phyloP scores from a whole-genome alignment of 35 echinoderm and acorn worm species.

The Strongylocentrotus purpuratus region DNA sequence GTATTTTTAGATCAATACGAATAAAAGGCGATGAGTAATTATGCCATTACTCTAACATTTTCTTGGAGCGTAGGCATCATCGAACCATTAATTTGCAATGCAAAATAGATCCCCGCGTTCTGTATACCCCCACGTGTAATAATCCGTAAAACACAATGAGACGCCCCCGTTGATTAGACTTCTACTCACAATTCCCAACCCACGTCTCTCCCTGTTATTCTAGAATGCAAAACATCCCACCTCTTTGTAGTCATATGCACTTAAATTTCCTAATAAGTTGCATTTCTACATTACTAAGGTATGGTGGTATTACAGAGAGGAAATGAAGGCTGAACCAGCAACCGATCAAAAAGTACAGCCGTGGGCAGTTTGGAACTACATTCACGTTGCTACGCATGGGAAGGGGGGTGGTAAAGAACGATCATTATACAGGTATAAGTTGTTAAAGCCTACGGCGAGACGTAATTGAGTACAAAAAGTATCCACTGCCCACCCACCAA shows the following conservation, averaged over 20 bases:
- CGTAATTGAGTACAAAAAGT: no score
- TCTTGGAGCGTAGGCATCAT: no score
- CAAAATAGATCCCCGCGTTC: no score
- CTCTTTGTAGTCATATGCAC: background rate
- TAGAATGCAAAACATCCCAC: background rate
- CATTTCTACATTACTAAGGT: background rate
- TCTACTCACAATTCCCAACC: background rate
- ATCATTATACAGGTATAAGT: no score
- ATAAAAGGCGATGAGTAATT: no score
- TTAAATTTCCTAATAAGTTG: background rate
- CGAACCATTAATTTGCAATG: no score
- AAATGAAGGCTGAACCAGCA: background rate
- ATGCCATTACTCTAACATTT: no score
- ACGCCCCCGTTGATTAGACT: background rate
- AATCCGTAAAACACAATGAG: background rate
- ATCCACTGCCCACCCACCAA: no score
- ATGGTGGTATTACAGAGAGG: background rate
- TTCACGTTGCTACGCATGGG: no score
- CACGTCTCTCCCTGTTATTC: background rate
- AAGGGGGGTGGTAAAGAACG: no score
- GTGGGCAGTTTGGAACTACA: background rate
- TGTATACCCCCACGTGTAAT: background rate
- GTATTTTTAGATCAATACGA: no score
- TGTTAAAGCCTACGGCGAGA: no score
- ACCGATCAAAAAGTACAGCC: background rate